Evolutionary conservation across 2,888 invertebrate genomes (phyloP), one percentile per base, ranked within the genome.

Genomic region (Tenthredo livida): DNA sequence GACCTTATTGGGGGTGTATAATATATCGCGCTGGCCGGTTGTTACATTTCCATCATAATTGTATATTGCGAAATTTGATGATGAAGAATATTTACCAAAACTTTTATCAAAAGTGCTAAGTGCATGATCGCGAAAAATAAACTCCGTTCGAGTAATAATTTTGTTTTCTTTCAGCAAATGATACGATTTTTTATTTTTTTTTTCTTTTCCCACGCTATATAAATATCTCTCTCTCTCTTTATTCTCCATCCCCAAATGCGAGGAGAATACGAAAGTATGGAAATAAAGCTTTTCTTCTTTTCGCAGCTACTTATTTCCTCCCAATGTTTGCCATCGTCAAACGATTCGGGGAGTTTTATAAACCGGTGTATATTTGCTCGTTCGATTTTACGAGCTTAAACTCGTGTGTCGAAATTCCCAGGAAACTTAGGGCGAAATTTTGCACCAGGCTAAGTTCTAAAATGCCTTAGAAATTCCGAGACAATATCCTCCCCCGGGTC

Each of bases 271-370:
- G 10, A 73, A 73, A 73, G 43, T 25, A 73, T 73, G 43, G n/a
- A 73, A 73, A 73, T 43, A 73, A 73, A 73, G 43, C 37, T 73
- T 40, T 43, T 43, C 43, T 21, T 9, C n/a, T 73, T 43, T 73
- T 21, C 29, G n/a, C n/a, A n/a, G n/a, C 43, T 73, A 12, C 37
- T 5, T n/a, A 54, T 37, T 17, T n/a, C 7, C n/a, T 37, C 37
- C 4, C 33, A n/a, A 70, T 17, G 37, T 17, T 37, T 73, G 29
- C 43, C 25, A 17, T 29, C 17, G 73, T 43, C 37, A 21, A 73
- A 40, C 43, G 73, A 43, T 73, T 73, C 25, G 43, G 43, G 73
- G 43, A 12, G n/a, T 73, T 73, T 73, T 73, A 73, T 73, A 73
- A 15, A 67, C 73, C 73, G 72, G 9, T 40, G 43, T 43, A 73